Percentiles rank a stretch among this genome's conserved stretches.
These are phyloP conservation scores for Australoheros facetus DNA, from an alignment of 2,797 vertebrate species.

Conservation along the genomic window DNA sequence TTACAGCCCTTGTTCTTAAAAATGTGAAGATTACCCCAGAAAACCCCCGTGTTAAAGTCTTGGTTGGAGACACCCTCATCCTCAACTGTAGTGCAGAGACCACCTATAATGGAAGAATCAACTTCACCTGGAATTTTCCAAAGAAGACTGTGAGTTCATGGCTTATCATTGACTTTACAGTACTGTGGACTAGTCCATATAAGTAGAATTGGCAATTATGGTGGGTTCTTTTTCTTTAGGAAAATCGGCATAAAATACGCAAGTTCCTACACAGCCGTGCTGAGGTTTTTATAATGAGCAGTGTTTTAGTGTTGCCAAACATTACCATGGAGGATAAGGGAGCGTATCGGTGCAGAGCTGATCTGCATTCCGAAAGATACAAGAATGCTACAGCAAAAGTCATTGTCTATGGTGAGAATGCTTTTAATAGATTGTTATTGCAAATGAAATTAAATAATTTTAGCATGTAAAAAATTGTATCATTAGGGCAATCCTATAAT, in stretches of 20 bases:
- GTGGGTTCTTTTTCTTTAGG: conserved; percentile 57
- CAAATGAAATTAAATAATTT: background rate
- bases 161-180: background rate
- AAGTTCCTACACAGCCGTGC: accelerated
- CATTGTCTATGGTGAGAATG: conserved; percentile 80
- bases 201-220: background rate
- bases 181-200: background rate
- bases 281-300: conserved; percentile 28
- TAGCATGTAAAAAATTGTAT: background rate
- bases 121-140: conserved; percentile 82
- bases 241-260: conserved; percentile 2
- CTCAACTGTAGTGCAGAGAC: conserved; percentile 85
- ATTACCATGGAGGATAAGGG: conserved; percentile 84
- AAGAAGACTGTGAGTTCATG: conserved; percentile 75
- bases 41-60: conserved; percentile 57
- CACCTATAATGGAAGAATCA: conserved; percentile 77
- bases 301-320: conserved; percentile 72
- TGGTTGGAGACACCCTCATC: conserved; percentile 83
- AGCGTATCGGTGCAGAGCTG: conserved; percentile 81
- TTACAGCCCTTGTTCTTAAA: conserved; percentile 49
- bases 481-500: background rate
- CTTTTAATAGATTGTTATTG: background rate
- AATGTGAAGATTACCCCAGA: conserved; percentile 71
- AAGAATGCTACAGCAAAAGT: conserved; percentile 68
- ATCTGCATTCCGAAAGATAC: background rate